Evolutionary conservation across 1,140 invertebrate genomes (phyloP).

Genomic region (Linepithema humile): DNA sequence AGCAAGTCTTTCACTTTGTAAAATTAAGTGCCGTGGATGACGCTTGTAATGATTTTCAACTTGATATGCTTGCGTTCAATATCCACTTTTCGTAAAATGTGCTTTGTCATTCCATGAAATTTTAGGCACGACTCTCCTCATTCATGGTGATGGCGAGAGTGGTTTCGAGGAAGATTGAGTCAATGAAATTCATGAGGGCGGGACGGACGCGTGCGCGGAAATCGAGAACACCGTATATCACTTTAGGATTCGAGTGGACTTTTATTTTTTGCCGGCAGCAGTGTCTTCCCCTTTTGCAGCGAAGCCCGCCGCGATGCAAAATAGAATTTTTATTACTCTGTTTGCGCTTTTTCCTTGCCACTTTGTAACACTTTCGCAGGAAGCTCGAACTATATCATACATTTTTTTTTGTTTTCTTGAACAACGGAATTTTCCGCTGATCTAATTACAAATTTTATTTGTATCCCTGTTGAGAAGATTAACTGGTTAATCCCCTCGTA

Average conservation of each 20-base stretch:
- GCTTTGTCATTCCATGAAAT: not conserved
- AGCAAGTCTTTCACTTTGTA: not conserved
- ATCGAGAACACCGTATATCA: conserved; percentile 73
- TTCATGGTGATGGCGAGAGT: conserved; percentile 18
- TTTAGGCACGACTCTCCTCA: not conserved
- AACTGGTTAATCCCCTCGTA: not conserved
- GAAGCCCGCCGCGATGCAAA: conserved; percentile 55
- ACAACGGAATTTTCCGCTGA: not conserved
- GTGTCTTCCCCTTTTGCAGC: conserved; percentile 33
- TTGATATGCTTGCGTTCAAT: not conserved
- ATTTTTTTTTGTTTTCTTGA: not conserved
- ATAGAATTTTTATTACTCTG: conserved; percentile 34
- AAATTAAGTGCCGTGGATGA: not conserved
- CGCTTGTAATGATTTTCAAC: not conserved
- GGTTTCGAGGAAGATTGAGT: conserved; percentile 34
- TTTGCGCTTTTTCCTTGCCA: conserved; percentile 2
- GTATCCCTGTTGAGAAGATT: not conserved
- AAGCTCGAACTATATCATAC: not conserved
- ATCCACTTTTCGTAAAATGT: not conserved
- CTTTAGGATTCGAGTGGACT: conserved; percentile 77
- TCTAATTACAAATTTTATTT: not conserved
- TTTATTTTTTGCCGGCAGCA: conserved; percentile 63
- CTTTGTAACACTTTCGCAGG: not conserved
- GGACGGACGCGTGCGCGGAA: conserved; percentile 59
- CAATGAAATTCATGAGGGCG: conserved; percentile 76